Conservation (phyloP, 2,888 invertebrate species). For the Epirrita christyi region DNA sequence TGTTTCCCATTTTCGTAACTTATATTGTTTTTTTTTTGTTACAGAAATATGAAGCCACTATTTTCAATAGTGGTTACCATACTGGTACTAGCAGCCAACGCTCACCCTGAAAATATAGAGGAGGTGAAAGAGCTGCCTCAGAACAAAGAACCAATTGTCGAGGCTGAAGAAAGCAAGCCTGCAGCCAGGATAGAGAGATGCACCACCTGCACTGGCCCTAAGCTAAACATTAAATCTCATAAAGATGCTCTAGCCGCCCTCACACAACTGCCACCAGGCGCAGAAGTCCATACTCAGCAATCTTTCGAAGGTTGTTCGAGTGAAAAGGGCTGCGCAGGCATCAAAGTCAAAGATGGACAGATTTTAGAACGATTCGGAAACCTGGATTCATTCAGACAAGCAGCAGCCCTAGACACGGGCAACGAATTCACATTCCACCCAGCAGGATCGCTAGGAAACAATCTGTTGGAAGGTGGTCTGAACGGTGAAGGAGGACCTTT, state of each 20-base stretch:
- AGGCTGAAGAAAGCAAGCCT: conserved; percentile 63
- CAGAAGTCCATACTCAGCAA: conserved; percentile 72
- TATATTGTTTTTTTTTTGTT: conserved; percentile 53
- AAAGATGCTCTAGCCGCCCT: conserved; percentile 62
- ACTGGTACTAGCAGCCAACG: conserved; percentile 61
- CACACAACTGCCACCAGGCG: conserved; percentile 61
- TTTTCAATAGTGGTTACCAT: conserved; percentile 70
- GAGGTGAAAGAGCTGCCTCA: conserved; percentile 66
- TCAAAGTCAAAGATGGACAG: conserved; percentile 76
- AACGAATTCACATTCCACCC: conserved; percentile 73
- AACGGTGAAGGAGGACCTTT: conserved; percentile 70
- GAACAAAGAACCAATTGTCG: conserved; percentile 58
- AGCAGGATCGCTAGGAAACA: conserved; percentile 56
- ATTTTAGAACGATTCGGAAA: conserved; percentile 73
- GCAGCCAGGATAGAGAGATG: conserved; percentile 68
- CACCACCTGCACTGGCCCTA: conserved; percentile 57
- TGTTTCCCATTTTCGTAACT: not conserved
- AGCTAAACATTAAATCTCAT: conserved; percentile 57
- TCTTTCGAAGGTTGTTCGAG: conserved; percentile 73
- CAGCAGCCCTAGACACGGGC: conserved; percentile 56
- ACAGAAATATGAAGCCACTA: conserved; percentile 81
- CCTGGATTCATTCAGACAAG: conserved; percentile 66
- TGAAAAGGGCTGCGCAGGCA: conserved; percentile 76
- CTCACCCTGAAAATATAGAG: conserved; percentile 67
- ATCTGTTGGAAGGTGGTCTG: conserved; percentile 59